Evolutionary conservation across 2,888 invertebrate species (phyloP).

Genomic region (Philhelius pedissequus): DNA sequence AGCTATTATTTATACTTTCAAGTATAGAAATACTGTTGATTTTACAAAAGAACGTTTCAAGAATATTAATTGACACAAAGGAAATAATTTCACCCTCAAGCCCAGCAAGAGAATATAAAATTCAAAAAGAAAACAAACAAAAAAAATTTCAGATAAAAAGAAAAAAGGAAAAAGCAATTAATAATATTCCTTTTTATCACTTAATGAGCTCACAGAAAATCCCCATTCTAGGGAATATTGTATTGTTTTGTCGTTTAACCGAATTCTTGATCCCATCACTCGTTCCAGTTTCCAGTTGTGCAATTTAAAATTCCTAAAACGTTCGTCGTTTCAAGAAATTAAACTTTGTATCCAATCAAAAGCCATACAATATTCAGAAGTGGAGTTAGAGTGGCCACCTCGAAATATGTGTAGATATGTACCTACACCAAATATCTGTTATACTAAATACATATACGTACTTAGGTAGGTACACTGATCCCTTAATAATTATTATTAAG

Average conservation of each 20-base stretch:
- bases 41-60: not conserved
- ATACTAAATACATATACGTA: too few species aligned
- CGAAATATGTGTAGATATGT: too few species aligned
- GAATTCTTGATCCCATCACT: conserved; percentile 21
- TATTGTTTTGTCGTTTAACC: not conserved
- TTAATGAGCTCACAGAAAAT: not conserved
- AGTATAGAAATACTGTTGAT: not conserved
- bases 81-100: not conserved
- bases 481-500: conserved; percentile 5
- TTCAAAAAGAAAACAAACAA: not conserved
- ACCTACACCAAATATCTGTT: too few species aligned
- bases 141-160: not conserved
- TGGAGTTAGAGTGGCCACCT: not conserved
- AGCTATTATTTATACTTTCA: too few species aligned
- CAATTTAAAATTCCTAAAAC: conserved; percentile 20
- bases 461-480: not conserved
- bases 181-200: conserved; percentile 26
- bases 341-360: not conserved
- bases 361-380: not conserved
- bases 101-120: not conserved
- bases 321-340: not conserved
- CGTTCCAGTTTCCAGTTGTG: not conserved
- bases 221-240: not conserved
- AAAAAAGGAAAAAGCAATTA: not conserved
- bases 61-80: not conserved